A percentile compares a stretch with the other conserved stretches of the same genome.
Conservation (phyloP, 2,797 vertebrate species). For the Clarias fuscus region DNA sequence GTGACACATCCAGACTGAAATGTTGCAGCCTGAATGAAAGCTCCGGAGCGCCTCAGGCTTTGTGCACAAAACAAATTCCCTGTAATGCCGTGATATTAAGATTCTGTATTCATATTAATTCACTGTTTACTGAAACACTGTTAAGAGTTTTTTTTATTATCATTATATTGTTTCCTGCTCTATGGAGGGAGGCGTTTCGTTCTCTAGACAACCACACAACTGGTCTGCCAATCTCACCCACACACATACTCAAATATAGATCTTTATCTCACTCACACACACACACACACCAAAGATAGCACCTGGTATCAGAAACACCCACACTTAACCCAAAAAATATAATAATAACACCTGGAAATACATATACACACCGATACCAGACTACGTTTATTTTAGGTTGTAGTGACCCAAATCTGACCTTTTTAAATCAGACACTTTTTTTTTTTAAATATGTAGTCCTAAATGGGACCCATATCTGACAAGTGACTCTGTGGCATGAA, state of each 20-base stretch:
- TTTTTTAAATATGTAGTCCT: neutral
- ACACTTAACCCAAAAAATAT: neutral
- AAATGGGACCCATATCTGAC: neutral
- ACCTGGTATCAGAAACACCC: constrained; percentile 25
- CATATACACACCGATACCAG: neutral
- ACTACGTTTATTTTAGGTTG: neutral
- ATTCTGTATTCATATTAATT: constrained; percentile 10
- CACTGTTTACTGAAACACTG: neutral
- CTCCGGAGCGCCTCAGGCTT: constrained; percentile 6
- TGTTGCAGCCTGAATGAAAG: neutral
- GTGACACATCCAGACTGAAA: constrained; percentile 4
- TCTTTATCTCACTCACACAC: constrained; percentile 29
- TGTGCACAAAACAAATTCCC: neutral
- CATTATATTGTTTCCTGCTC: constrained; percentile 25
- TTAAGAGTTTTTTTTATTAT: neutral
- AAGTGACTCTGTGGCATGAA: neutral
- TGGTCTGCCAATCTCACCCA: constrained; percentile 50
- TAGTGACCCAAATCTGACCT: neutral
- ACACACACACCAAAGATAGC: constrained; percentile 39
- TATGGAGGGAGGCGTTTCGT: constrained; percentile 37
- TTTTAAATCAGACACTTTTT: neutral
- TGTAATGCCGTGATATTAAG: constrained; percentile 12
- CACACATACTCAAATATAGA: constrained; percentile 42
- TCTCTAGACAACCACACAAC: constrained; percentile 43
- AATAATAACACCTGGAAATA: constrained; percentile 1